A percentile compares a stretch with the other conserved stretches of the same genome.
Evolutionary conservation across 2,113 vertebrate species (phyloP).

Genomic region (Zosterops japonicus): DNA sequence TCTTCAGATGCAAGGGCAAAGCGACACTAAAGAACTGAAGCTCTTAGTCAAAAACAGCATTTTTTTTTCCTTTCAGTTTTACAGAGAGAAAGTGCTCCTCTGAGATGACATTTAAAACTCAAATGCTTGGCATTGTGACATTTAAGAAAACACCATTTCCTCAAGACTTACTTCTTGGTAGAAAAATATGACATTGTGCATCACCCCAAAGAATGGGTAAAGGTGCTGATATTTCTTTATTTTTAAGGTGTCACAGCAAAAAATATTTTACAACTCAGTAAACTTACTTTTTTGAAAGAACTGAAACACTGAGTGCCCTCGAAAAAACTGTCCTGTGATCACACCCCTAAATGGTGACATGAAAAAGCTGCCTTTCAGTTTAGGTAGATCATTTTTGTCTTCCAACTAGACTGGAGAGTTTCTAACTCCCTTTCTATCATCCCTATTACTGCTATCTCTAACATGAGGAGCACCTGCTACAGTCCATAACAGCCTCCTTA

Average conservation of each 20-base stretch:
- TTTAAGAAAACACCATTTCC: slow-evolving; percentile 62
- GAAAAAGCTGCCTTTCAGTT: not conserved
- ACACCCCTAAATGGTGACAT: not conserved
- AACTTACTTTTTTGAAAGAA: not conserved
- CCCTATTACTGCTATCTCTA: not conserved
- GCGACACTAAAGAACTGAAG: not conserved
- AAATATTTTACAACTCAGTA: not conserved
- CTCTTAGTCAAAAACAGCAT: not conserved
- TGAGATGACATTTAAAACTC: slow-evolving; percentile 61
- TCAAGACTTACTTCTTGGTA: not conserved
- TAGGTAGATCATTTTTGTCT: not conserved
- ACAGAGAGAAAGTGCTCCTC: slow-evolving; percentile 8
- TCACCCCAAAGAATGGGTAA: not conserved
- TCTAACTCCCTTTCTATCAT: not conserved
- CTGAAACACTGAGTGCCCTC: not conserved
- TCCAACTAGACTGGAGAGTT: not conserved
- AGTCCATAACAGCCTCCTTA: not conserved
- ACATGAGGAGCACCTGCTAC: not conserved
- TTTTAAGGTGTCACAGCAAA: not conserved
- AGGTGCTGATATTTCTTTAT: not conserved
- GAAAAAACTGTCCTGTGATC: not conserved
- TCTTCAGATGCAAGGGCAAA: not conserved
- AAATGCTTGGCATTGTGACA: slow-evolving; percentile 55
- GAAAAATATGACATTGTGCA: not conserved
- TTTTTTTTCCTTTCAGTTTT: slow-evolving; percentile 23